Evolutionary conservation across 2,113 vertebrate species (phyloP).

Genomic region (Menura novaehollandiae): DNA sequence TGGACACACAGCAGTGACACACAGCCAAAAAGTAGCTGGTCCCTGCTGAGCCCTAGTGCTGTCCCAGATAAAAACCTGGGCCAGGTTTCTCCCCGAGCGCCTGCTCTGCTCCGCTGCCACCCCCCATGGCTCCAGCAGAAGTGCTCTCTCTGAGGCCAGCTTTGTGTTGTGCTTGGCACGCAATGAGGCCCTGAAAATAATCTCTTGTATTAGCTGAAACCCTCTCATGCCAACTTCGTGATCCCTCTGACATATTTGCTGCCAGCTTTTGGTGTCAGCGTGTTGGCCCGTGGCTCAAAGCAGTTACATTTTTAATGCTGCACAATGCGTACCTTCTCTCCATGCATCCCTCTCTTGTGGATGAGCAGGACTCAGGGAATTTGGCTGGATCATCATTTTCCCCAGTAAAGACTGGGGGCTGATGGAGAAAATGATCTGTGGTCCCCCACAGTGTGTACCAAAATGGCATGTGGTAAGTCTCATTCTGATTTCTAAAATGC

Average conservation of each 20-base stretch:
- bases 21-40: not conserved
- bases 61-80: slow-evolving; percentile 3
- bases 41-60: not conserved
- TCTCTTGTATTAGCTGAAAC: slow-evolving; percentile 61
- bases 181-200: slow-evolving; percentile 46
- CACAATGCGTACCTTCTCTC: slow-evolving; percentile 42
- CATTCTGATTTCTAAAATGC: slow-evolving; percentile 30
- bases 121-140: not conserved
- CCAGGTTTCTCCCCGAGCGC: not conserved
- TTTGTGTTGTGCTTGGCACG: slow-evolving; percentile 53
- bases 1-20: not conserved
- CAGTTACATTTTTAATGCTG: not conserved
- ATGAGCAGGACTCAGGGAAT: not conserved
- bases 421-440: slow-evolving; percentile 35
- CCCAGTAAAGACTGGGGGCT: not conserved
- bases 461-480: slow-evolving; percentile 40
- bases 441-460: slow-evolving; percentile 18
- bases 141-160: slow-evolving; percentile 39
- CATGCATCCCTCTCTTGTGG: not conserved
- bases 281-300: slow-evolving; percentile 20
- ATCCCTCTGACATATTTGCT: slow-evolving; percentile 50
- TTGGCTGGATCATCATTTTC: not conserved
- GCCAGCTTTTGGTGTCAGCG: slow-evolving; percentile 40
- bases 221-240: slow-evolving; percentile 52
- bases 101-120: not conserved